A percentile compares a stretch with the other conserved stretches of the same genome.
These are phyloP conservation scores for Lepidurus packardi DNA, from an alignment of 1,140 invertebrate species.

Conservation along the genomic window DNA sequence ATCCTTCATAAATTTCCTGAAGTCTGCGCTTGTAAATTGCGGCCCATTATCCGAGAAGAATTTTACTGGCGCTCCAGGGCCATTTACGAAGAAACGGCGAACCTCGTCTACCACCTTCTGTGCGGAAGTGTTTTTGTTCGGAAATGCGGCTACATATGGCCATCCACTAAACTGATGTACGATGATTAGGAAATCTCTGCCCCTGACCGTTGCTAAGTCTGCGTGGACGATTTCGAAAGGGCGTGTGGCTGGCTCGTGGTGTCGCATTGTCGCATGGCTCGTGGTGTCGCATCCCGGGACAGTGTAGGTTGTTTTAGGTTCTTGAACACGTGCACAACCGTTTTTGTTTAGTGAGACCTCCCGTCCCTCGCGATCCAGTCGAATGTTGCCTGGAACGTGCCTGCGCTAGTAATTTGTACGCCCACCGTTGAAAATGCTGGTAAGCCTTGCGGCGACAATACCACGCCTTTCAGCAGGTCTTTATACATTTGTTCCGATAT, in stretches of 20 bases:
- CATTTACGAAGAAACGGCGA: not conserved
- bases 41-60: not conserved
- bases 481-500: not conserved
- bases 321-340: not conserved
- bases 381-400: slow-evolving; percentile 7
- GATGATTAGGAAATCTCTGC: no score
- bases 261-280: not conserved
- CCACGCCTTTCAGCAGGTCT: not conserved
- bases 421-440: not conserved
- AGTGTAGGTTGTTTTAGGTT: not conserved
- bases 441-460: not conserved
- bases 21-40: not conserved
- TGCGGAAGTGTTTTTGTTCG: not conserved
- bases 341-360: not conserved
- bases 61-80: not conserved
- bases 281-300: not conserved
- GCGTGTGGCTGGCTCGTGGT: not conserved
- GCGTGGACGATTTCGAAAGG: not conserved
- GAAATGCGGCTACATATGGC: not conserved
- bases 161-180: not conserved
- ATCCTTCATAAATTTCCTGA: not conserved
- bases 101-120: not conserved
- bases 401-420: not conserved
- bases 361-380: not conserved
- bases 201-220: no score